phyloP scores from a whole-genome alignment of 2,797 vertebrate species.

The Macropodus opercularis region DNA sequence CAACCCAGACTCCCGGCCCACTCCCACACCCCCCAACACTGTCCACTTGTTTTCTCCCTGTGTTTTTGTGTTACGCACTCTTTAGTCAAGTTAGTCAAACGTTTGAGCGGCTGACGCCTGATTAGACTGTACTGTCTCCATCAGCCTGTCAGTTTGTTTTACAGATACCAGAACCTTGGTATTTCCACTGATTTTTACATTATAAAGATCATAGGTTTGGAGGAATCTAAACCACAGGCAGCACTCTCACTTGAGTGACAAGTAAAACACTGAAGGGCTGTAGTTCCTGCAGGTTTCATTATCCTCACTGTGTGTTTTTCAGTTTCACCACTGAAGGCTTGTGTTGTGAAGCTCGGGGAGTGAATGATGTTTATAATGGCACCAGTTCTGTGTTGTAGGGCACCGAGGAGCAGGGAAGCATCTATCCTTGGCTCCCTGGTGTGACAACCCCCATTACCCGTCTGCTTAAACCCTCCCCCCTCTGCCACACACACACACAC shows the following conservation, averaged over 20 bases:
- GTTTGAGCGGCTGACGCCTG: conserved; percentile 33
- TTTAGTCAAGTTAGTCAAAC: conserved; percentile 42
- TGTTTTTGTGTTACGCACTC: conserved; percentile 44
- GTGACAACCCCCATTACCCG: conserved; percentile 82
- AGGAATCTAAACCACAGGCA: conserved; percentile 9
- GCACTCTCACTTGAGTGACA: conserved; percentile 1
- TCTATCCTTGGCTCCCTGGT: conserved; percentile 75
- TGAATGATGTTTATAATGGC: conserved; percentile 59
- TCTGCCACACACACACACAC: conserved; percentile 16
- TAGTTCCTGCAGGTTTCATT: conserved; percentile 32
- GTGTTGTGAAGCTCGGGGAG: conserved; percentile 30
- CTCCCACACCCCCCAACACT: conserved; percentile 36
- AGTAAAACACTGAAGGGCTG: conserved; percentile 13
- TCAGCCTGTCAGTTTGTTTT: conserved; percentile 11
- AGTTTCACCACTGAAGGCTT: conserved; percentile 9
- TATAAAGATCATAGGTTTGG: conserved; percentile 1
- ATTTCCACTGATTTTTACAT: background rate
- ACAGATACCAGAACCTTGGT: conserved; percentile 15
- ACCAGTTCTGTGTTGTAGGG: conserved; percentile 60
- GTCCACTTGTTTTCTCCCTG: conserved; percentile 76
- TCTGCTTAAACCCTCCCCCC: conserved; percentile 74
- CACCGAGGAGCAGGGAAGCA: conserved; percentile 67
- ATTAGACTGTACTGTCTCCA: conserved; percentile 39
- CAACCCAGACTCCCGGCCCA: conserved; percentile 49
- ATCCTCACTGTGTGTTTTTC: conserved; percentile 5